Conservation (phyloP, 2,888 invertebrate genomes). For the Nomada fucata region DNA sequence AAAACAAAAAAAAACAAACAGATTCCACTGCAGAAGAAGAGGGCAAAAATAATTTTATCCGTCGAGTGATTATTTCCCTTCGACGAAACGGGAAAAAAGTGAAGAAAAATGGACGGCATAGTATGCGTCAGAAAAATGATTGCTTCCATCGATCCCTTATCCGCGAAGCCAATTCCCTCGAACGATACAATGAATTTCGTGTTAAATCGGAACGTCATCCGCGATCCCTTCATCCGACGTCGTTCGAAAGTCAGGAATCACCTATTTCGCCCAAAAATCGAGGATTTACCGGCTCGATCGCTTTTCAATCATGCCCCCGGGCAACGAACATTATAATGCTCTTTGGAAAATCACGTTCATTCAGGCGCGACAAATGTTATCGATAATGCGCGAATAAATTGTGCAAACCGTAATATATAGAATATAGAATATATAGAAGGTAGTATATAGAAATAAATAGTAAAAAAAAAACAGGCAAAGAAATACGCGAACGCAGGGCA, state of each 20-base stretch:
- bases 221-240: background rate
- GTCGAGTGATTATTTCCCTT: background rate
- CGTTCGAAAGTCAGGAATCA: background rate
- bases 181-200: background rate
- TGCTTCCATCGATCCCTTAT: background rate
- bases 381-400: too few relatives aligned
- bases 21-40: background rate
- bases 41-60: background rate
- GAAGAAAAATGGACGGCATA: too few relatives aligned
- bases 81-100: background rate
- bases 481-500: too few relatives aligned
- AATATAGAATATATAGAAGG: too few relatives aligned
- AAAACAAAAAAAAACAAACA: background rate
- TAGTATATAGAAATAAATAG: too few relatives aligned
- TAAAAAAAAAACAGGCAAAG: too few relatives aligned
- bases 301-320: background rate
- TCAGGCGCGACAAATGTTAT: background rate
- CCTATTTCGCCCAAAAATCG: background rate
- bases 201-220: background rate
- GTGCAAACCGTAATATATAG: too few relatives aligned
- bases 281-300: too few relatives aligned
- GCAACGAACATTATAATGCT: background rate
- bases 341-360: too few relatives aligned
- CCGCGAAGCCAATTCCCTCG: background rate
- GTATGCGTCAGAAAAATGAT: slow-evolving; percentile 18